Evolutionary conservation across 1,140 invertebrate genomes (phyloP), one percentile per base, ranked within the genome.

Genomic region (Gonatopus flavifemur): DNA sequence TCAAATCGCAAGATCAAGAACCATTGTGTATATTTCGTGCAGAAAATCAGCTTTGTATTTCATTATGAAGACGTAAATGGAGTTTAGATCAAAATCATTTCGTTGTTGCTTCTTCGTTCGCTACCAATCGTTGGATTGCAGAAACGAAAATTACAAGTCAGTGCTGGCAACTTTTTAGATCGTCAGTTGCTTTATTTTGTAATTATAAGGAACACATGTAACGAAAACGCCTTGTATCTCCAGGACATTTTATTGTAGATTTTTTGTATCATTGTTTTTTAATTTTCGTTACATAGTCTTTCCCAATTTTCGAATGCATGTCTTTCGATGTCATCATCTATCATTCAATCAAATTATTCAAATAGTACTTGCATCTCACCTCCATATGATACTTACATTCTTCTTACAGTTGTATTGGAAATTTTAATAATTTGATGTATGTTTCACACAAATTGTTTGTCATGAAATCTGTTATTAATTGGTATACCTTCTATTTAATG

Each of bases 161-260:
- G 74, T 74, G 74, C 71, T 76, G 74, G 59, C 74, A 74, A 76
- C 74, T 71, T 74, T 68, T 74, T 74, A 52, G 6, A 7, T n/a
- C n/a, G n/a, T n/a, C n/a, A n/a, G n/a, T n/a, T n/a, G n/a, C 49
- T 16, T 54, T 24, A 40, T 21, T 21, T 60, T 53, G 4, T 18
- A 10, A 49, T 58, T 45, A 40, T 53, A 49, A 49, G 19, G n/a
- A n/a, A 12, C 15, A 30, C 40, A 16, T 19, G 16, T 45, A 8
- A 21, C 10, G 33, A 19, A 10, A 22, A 32, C n/a, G 25, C 22
- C 8, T 19, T 13, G 3, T 21, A 4, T 16, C 19, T 8, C n/a
- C n/a, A n/a, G n/a, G n/a, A n/a, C n/a, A n/a, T n/a, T n/a, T n/a
- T n/a, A n/a, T n/a, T n/a, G n/a, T n/a, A n/a, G n/a, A n/a, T n/a